Percentiles rank a stretch among this genome's conserved stretches.
Evolutionary conservation across 2,888 invertebrate species (phyloP).

Genomic region (Elgonia sp.): DNA sequence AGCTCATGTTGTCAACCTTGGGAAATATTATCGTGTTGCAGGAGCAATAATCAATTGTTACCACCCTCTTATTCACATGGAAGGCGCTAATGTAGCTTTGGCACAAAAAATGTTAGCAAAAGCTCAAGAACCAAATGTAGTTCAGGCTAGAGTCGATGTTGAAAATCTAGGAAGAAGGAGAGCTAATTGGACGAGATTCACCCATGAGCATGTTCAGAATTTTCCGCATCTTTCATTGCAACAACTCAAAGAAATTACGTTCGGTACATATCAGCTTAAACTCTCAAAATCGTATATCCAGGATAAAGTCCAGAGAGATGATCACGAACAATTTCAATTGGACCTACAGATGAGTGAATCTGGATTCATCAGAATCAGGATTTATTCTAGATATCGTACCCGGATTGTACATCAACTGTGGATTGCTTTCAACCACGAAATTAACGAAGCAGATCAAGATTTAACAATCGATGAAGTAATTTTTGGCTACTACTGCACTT

Average conservation of each 20-base stretch:
- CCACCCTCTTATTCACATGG: constrained; percentile 48
- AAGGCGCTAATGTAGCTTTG: constrained; percentile 20
- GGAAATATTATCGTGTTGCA: constrained; percentile 1
- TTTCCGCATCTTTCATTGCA: constrained; percentile 57
- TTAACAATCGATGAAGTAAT: constrained; percentile 14
- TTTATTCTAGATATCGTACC: constrained; percentile 43
- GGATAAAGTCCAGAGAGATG: constrained; percentile 61
- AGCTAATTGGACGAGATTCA: constrained; percentile 57
- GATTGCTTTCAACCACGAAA: constrained; percentile 35
- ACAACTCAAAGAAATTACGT: constrained; percentile 53
- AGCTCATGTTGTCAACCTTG: neutral
- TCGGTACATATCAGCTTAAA: constrained; percentile 69
- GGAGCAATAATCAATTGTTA: constrained; percentile 66
- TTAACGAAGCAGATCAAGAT: constrained; percentile 20
- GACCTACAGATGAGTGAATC: constrained; percentile 48
- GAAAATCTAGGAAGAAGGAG: constrained; percentile 57
- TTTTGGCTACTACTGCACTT: constrained; percentile 53
- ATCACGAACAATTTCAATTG: constrained; percentile 60
- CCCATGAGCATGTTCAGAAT: constrained; percentile 19
- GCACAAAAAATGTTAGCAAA: constrained; percentile 46
- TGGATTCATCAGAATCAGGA: constrained; percentile 41
- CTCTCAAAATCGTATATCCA: constrained; percentile 67
- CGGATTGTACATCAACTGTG: constrained; percentile 38
- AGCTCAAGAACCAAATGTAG: constrained; percentile 35
- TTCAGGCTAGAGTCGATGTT: constrained; percentile 54